Evolutionary conservation across 2,888 invertebrate genomes (phyloP).

Genomic region (Nymphalis polychloros): DNA sequence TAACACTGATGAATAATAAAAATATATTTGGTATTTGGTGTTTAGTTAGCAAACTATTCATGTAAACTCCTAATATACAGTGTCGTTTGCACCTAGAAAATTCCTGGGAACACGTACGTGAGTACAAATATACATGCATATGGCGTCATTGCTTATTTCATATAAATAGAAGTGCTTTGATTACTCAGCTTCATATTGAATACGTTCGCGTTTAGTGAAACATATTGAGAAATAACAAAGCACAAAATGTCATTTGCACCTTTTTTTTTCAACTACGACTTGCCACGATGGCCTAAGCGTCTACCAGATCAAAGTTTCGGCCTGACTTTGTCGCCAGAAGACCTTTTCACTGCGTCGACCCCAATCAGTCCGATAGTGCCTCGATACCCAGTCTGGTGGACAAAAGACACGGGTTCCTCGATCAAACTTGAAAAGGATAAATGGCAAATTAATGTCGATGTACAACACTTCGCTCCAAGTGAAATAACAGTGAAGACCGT

Average conservation of each 20-base stretch:
- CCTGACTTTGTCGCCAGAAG: constrained; percentile 67
- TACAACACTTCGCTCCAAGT: constrained; percentile 88
- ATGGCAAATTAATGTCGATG: constrained; percentile 87
- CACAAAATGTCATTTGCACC: constrained; percentile 62
- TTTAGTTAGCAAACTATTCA: constrained; percentile 31
- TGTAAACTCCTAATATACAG: constrained; percentile 26
- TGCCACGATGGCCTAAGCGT: constrained; percentile 63
- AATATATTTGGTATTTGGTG: constrained; percentile 1
- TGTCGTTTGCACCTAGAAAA: constrained; percentile 48
- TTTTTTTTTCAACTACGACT: constrained; percentile 63
- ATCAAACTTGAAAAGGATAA: constrained; percentile 79
- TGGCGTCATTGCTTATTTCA: constrained; percentile 42
- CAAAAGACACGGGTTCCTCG: constrained; percentile 69
- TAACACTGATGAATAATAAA: constrained; percentile 2
- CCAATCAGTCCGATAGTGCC: constrained; percentile 58
- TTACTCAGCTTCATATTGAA: constrained; percentile 42
- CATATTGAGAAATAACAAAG: constrained; percentile 8
- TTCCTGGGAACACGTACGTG: constrained; percentile 43
- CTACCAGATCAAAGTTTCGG: constrained; percentile 74
- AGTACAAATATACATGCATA: constrained; percentile 40
- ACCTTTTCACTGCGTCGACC: constrained; percentile 56
- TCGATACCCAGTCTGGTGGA: constrained; percentile 61
- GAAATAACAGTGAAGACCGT: constrained; percentile 89
- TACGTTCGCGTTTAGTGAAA: constrained; percentile 37
- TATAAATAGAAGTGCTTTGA: constrained; percentile 44